Evolutionary conservation across 37 sponge, comb jelly and placozoan genomes (phyloP), one percentile per base, ranked within the genome.

Genomic region (Aphrocallistes beatrix): DNA sequence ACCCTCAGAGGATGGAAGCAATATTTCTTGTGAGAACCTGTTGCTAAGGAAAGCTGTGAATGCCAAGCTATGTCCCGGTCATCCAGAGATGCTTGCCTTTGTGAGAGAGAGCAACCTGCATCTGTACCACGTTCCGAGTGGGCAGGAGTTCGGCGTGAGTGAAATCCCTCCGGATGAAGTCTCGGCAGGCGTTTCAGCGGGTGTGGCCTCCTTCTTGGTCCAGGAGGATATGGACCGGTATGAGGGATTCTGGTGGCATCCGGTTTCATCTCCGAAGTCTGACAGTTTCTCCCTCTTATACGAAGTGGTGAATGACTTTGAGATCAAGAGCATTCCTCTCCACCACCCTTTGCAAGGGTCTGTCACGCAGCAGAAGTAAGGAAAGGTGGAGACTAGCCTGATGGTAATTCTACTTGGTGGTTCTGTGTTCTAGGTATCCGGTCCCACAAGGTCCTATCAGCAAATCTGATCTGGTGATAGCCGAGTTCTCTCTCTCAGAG

Each of bases 221-320:
- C 75, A 60, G 34, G 75, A 60, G 75, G 75, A 60, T 30, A 60
- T 60, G 75, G 75, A 60, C 34, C 10, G 75, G 75, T 60, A 60
- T 30, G 17, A 60, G 75, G 75, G 75, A 30, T 60, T 60, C 75
- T 60, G 75, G 75, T 60, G 75, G 75, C 10, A 30, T 3, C 75
- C 75, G 3, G 17, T 28, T 13, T 19, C 75, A 8, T 6, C 3
- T 19, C 6, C 75, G n/a, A 13, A 21, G 34, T 28, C 75, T 3
- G 28, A 60, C 1, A 60, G 17, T 30, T 60, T 25, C n/a, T 60
- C 75, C 8, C 75, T 60, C 3, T 30, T 60, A 19, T 60, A 60
- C n/a, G 75, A 60, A 13, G 75, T 60, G 6, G 34, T 60, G 6
- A 30, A 60, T 60, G 75, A 60, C n/a, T 30, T 25, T 60, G 75